Percentiles rank a stretch among this genome's conserved stretches.
phyloP scores from a whole-genome alignment of 2,888 invertebrate genomes.

The Schizaphis graminum region DNA sequence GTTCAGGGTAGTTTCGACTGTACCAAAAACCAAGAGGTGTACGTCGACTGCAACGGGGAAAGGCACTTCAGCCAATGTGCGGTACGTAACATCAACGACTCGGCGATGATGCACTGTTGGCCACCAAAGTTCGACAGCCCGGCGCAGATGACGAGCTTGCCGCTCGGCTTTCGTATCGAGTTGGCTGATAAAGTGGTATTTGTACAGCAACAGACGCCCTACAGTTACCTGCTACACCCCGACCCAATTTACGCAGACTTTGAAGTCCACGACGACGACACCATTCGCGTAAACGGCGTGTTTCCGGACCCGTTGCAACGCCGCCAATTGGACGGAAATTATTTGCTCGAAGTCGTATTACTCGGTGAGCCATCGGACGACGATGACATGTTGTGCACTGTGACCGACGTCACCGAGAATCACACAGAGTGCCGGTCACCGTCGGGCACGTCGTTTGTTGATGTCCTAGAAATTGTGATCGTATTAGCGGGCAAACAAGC shows the following conservation, averaged over 20 bases:
- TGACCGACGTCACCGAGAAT: not conserved
- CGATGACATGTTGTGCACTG: not conserved
- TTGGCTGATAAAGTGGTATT: not conserved
- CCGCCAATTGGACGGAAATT: not conserved
- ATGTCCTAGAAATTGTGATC: not conserved
- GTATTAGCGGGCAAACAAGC: not conserved
- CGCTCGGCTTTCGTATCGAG: not conserved
- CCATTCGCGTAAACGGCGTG: not conserved
- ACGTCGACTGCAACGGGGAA: not conserved
- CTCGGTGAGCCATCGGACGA: not conserved
- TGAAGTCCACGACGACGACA: not conserved
- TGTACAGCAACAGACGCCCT: accelerated
- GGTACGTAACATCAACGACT: accelerated
- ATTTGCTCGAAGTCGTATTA: not conserved
- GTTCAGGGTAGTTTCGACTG: not conserved
- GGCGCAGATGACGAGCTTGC: not conserved
- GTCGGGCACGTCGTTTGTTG: not conserved
- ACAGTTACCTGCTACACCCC: not conserved
- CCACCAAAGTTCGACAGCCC: not conserved
- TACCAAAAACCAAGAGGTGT: not conserved
- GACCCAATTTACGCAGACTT: slow-evolving; percentile 3
- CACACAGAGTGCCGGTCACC: not conserved
- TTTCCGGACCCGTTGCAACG: not conserved
- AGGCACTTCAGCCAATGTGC: not conserved
- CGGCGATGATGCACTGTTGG: not conserved